A percentile compares a stretch with the other conserved stretches of the same genome.
Conservation (phyloP, 2,113 vertebrate genomes). For the Chamaetylas fuelleborni region DNA sequence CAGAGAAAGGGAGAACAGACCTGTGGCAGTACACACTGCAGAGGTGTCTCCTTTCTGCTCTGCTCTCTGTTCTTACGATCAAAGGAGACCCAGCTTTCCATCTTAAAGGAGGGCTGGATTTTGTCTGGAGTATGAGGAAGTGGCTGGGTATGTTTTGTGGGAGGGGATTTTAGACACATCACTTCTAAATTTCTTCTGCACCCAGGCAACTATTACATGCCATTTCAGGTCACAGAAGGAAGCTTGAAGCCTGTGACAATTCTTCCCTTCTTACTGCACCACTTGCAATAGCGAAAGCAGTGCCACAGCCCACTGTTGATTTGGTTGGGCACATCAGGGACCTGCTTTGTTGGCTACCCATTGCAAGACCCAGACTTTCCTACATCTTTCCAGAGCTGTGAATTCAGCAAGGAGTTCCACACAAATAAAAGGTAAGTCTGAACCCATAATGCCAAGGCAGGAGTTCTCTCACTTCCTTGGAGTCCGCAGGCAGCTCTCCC, state of each 20-base stretch:
- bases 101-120: slow-evolving; percentile 42
- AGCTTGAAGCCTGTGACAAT: neutral
- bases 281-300: neutral
- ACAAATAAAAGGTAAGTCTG: neutral
- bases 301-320: neutral
- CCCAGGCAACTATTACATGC: neutral
- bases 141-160: slow-evolving; percentile 24
- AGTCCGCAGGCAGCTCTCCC: neutral
- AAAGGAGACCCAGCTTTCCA: slow-evolving; percentile 51
- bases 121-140: slow-evolving; percentile 56
- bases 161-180: slow-evolving; percentile 22
- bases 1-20: neutral
- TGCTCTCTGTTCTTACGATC: slow-evolving; percentile 54
- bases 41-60: slow-evolving; percentile 34
- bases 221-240: neutral
- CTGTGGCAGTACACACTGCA: neutral
- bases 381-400: neutral
- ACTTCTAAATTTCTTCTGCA: neutral
- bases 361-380: neutral
- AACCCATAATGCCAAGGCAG: neutral
- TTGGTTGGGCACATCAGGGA: neutral
- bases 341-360: neutral
- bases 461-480: neutral
- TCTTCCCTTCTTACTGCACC: neutral
- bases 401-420: neutral